A percentile compares a stretch with the other conserved stretches of the same genome.
phyloP scores from a whole-genome alignment of 64 coral and sea anemone genomes.

The Dendrophyllia cribrosa region DNA sequence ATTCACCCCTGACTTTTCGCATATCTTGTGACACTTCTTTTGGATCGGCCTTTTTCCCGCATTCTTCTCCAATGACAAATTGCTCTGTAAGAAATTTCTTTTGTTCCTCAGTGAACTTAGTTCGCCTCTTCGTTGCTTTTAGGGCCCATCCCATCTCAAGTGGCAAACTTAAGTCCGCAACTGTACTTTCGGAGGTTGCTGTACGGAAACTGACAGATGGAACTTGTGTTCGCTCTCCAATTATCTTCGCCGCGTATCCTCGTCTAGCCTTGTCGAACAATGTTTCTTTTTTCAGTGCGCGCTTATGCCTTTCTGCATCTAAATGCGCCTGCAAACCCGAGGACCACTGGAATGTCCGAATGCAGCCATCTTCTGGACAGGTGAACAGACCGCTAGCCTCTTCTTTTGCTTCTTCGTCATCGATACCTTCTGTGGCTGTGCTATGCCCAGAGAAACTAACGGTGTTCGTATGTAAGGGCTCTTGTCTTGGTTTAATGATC shows the following conservation, averaged over 20 bases:
- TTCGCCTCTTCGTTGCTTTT: neutral
- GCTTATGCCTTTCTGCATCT: conserved; percentile 29
- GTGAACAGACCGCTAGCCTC: neutral
- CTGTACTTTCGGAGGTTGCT: neutral
- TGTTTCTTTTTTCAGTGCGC: conserved; percentile 19
- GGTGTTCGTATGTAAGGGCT: neutral
- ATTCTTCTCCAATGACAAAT: conserved; percentile 40
- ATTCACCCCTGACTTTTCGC: conserved; percentile 20
- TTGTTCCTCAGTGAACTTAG: conserved; percentile 10
- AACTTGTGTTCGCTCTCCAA: neutral
- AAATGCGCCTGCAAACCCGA: conserved; percentile 37
- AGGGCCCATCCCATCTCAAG: conserved; percentile 51
- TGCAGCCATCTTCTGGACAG: conserved; percentile 21
- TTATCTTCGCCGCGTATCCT: conserved; percentile 22
- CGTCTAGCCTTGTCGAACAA: neutral
- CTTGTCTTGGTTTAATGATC: neutral
- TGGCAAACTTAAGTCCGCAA: neutral
- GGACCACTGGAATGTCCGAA: conserved; percentile 36
- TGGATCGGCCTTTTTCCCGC: conserved; percentile 39
- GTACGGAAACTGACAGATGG: neutral
- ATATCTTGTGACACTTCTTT: conserved; percentile 44
- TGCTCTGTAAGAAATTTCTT: conserved; percentile 8
- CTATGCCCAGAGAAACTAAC: neutral
- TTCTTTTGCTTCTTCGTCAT: neutral
- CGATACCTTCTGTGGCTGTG: neutral